Evolutionary conservation across 2,113 vertebrate genomes (phyloP).

Genomic region (Eudyptes chrysolophus): DNA sequence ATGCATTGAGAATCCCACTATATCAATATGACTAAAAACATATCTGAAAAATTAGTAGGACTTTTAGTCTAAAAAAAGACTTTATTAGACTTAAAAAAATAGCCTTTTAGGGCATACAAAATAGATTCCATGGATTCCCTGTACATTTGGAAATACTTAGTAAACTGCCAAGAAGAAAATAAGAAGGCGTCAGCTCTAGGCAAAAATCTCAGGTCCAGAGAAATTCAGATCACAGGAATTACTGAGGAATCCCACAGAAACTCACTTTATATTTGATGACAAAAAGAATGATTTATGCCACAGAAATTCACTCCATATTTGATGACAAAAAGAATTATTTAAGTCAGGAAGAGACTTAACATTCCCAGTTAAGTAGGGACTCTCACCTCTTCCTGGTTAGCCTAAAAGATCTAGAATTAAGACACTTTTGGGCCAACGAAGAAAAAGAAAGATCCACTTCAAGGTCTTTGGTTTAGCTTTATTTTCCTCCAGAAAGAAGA

Average conservation of each 20-base stretch:
- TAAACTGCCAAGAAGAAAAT: background rate
- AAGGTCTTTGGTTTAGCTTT: background rate
- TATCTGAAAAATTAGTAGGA: background rate
- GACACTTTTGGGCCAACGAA: background rate
- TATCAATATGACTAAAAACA: background rate
- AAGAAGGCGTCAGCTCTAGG: background rate
- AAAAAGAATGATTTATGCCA: background rate
- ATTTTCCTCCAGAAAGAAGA: background rate
- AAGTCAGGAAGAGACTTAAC: background rate
- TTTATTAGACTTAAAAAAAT: background rate
- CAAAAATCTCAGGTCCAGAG: background rate
- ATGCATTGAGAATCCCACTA: background rate
- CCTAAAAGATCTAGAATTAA: background rate
- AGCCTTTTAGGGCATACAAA: background rate
- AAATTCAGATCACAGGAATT: background rate
- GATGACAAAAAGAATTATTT: background rate
- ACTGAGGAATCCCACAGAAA: background rate
- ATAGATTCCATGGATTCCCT: background rate
- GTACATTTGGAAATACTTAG: background rate
- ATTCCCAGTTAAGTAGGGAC: background rate
- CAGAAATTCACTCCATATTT: background rate
- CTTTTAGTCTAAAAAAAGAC: background rate
- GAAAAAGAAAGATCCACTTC: background rate
- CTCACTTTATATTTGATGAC: background rate
- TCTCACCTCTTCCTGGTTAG: background rate